Percentiles rank a stretch among this genome's conserved stretches.
These are phyloP conservation scores for Nautilus pompilius DNA, from an alignment of 1,140 invertebrate species.

Conservation along the genomic window DNA sequence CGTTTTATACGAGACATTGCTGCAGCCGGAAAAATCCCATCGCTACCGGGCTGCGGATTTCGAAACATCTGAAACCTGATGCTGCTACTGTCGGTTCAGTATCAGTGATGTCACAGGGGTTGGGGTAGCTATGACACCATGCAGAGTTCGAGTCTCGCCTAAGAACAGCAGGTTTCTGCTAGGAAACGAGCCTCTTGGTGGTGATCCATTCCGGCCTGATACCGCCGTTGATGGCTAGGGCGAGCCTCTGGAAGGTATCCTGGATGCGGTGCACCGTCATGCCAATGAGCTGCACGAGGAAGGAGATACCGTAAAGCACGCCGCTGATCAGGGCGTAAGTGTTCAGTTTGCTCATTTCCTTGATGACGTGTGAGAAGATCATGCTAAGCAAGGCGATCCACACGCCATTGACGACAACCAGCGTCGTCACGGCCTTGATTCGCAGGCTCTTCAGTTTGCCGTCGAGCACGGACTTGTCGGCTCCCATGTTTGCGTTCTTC, in stretches of 20 bases:
- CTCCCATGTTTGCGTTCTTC: constrained; percentile 16
- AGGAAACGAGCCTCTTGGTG: too few relatives aligned
- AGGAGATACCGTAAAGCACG: constrained; percentile 20
- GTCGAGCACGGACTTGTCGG: constrained; percentile 11
- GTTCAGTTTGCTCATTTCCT: constrained; percentile 3
- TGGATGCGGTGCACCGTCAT: constrained; percentile 26
- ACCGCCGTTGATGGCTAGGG: background rate
- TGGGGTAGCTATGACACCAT: too few relatives aligned
- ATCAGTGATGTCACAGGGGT: too few relatives aligned
- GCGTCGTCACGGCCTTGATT: constrained; percentile 7
- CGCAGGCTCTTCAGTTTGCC: constrained; percentile 15
- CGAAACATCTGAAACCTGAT: too few relatives aligned
- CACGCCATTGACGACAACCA: constrained; percentile 16
- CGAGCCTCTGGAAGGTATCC: constrained; percentile 14
- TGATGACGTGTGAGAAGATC: constrained; percentile 15
- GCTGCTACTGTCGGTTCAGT: too few relatives aligned
- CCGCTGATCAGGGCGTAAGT: constrained; percentile 19
- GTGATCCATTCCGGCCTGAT: background rate
- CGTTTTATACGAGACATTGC: too few relatives aligned
- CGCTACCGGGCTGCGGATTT: too few relatives aligned
- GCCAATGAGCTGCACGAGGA: constrained; percentile 25
- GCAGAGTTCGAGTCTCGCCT: too few relatives aligned
- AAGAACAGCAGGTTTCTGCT: too few relatives aligned
- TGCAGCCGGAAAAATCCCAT: too few relatives aligned
- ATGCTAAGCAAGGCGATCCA: constrained; percentile 21